Evolutionary conservation across 2,888 invertebrate species (phyloP).

Genomic region (Leucozona laternaria): DNA sequence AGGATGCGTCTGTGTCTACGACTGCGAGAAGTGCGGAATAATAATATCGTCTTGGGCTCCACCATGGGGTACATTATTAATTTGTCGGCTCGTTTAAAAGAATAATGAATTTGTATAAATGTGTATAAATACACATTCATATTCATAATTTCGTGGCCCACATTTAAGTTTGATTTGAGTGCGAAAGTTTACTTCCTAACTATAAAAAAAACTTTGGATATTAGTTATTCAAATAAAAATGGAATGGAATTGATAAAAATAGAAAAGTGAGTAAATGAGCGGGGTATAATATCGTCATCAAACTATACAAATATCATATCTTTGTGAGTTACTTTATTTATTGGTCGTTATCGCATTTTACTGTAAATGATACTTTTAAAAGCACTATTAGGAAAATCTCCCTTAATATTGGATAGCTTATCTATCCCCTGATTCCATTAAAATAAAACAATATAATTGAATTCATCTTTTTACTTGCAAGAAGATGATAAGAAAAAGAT

Average conservation of each 20-base stretch:
- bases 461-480: too few relatives aligned
- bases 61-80: background rate
- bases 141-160: slow-evolving; percentile 5
- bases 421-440: too few relatives aligned
- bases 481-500: too few relatives aligned
- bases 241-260: background rate
- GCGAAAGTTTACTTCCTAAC: slow-evolving; percentile 8
- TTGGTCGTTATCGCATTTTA: background rate
- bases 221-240: background rate
- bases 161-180: slow-evolving; percentile 2
- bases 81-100: slow-evolving; percentile 1
- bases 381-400: too few relatives aligned
- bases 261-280: background rate
- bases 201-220: background rate
- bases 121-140: background rate
- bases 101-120: background rate
- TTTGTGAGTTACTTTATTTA: background rate
- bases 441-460: too few relatives aligned
- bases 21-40: slow-evolving; percentile 16
- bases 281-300: background rate
- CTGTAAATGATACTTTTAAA: too few relatives aligned
- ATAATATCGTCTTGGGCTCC: slow-evolving; percentile 8
- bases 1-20: slow-evolving; percentile 38
- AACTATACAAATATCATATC: background rate
- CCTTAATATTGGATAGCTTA: too few relatives aligned